These are phyloP conservation scores for Camponotus pennsylvanicus DNA, from an alignment of 1,140 invertebrate genomes.

Conservation along the genomic window DNA sequence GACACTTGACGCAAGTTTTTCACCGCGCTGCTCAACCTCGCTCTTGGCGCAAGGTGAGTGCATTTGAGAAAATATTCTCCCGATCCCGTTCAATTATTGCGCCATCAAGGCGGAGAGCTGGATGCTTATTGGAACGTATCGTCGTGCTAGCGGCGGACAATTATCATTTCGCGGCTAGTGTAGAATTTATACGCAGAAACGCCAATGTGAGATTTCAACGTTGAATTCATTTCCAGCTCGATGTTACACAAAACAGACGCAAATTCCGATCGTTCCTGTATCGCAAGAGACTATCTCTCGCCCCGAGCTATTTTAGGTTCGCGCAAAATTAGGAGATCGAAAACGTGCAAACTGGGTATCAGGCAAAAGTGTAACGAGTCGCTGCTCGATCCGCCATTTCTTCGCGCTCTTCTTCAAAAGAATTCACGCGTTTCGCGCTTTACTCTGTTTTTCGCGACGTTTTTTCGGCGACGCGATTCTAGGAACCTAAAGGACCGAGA, in stretches of 20 bases:
- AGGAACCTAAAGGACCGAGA: background rate
- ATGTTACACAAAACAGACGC: background rate
- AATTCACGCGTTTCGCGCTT: background rate
- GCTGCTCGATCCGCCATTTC: slow-evolving; percentile 2
- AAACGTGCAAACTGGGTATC: background rate
- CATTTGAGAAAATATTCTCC: slow-evolving; percentile 13
- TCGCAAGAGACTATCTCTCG: background rate
- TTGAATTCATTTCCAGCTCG: slow-evolving; percentile 11
- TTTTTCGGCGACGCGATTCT: background rate
- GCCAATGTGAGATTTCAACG: slow-evolving; percentile 24
- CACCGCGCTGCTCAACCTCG: slow-evolving; percentile 19
- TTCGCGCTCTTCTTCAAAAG: slow-evolving; percentile 5
- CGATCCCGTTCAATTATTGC: slow-evolving; percentile 55
- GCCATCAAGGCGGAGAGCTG: slow-evolving; percentile 37
- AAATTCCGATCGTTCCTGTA: background rate
- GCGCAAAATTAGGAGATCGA: background rate
- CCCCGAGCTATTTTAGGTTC: background rate
- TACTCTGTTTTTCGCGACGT: too few relatives aligned
- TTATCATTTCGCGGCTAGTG: slow-evolving; percentile 36
- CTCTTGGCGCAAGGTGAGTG: slow-evolving; percentile 35
- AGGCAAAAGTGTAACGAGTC: slow-evolving; percentile 44
- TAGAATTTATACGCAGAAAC: slow-evolving; percentile 11
- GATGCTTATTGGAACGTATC: slow-evolving; percentile 58
- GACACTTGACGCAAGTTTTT: background rate
- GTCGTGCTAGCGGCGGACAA: slow-evolving; percentile 36